Evolutionary conservation across 2,888 invertebrate genomes (phyloP), one percentile per base, ranked within the genome.

Genomic region (Heteromurus nitidus): DNA sequence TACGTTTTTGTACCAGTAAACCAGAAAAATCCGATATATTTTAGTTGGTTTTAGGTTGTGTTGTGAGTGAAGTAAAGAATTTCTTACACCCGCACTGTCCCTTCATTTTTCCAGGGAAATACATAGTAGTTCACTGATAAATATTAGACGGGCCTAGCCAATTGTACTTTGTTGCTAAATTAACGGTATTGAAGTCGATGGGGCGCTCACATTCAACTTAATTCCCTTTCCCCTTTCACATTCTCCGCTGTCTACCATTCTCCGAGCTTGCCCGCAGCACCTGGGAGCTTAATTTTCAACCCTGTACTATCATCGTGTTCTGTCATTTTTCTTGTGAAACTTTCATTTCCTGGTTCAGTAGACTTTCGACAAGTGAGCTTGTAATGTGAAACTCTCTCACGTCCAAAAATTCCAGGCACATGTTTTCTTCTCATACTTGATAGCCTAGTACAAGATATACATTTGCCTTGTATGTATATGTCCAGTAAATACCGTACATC

Each of bases 331-430:
- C n/a, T n/a, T n/a, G n/a, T n/a, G n/a, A n/a, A n/a, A n/a, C n/a
- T n/a, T n/a, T n/a, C n/a, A 75, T 68, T 76, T 76, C 76, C 76
- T 68, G 76, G 76, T 76, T 76, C 76, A 68, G 58, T 68, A 68
- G 76, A 76, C 76, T 36, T 11, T 13, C 47, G n/a, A n/a, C n/a
- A n/a, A n/a, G n/a, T n/a, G 44, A n/a, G 44, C 16, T 9, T 44
- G 44, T 13, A 44, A 36, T 36, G n/a, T 44, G 3, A n/a, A 44
- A 44, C n/a, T 44, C 44, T n/a, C 36, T 36, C 13, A 13, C 36
- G 13, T 44, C 44, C 44, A 44, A 44, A n/a, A n/a, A n/a, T n/a
- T n/a, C n/a, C n/a, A n/a, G n/a, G n/a, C n/a, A n/a, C n/a, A n/a
- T n/a, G n/a, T n/a, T n/a, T n/a, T n/a, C n/a, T n/a, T n/a, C n/a